phyloP scores from a whole-genome alignment of 2,888 invertebrate genomes.

The Eupithecia abbreviata region DNA sequence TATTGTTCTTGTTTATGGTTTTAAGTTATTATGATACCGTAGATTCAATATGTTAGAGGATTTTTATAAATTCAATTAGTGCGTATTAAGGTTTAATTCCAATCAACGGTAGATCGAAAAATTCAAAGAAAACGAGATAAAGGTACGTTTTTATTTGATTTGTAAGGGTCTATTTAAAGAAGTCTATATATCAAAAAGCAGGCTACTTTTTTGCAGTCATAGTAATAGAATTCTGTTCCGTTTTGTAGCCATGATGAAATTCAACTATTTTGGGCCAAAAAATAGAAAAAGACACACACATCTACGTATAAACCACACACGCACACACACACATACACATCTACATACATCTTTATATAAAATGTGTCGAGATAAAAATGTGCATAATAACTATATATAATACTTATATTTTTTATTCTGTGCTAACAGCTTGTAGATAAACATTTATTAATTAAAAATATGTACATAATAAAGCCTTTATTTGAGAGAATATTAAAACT shows the following conservation, averaged over 20 bases:
- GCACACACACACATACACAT: too few relatives aligned
- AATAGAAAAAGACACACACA: neutral
- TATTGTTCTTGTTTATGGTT: slow-evolving; percentile 2
- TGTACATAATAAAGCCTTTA: slow-evolving; percentile 37
- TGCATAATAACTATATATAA: too few relatives aligned
- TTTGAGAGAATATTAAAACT: slow-evolving; percentile 41
- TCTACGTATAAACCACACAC: too few relatives aligned
- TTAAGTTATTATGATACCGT: neutral
- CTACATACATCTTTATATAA: neutral
- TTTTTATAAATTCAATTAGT: neutral
- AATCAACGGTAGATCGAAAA: neutral
- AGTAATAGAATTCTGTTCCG: neutral
- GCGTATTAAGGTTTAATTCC: too few relatives aligned
- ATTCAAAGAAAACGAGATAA: neutral
- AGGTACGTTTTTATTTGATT: neutral
- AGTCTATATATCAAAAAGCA: too few relatives aligned
- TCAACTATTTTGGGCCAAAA: neutral
- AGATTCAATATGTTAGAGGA: neutral
- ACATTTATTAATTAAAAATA: slow-evolving; percentile 81
- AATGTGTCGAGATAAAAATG: neutral
- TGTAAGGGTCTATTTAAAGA: too few relatives aligned
- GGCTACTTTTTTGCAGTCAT: neutral
- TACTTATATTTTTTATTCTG: slow-evolving; percentile 14
- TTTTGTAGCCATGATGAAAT: neutral
- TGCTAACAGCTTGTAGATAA: slow-evolving; percentile 68